Evolutionary conservation across 2,888 invertebrate species (phyloP), one percentile per base, ranked within the genome.

Genomic region (Coelinius sp.): DNA sequence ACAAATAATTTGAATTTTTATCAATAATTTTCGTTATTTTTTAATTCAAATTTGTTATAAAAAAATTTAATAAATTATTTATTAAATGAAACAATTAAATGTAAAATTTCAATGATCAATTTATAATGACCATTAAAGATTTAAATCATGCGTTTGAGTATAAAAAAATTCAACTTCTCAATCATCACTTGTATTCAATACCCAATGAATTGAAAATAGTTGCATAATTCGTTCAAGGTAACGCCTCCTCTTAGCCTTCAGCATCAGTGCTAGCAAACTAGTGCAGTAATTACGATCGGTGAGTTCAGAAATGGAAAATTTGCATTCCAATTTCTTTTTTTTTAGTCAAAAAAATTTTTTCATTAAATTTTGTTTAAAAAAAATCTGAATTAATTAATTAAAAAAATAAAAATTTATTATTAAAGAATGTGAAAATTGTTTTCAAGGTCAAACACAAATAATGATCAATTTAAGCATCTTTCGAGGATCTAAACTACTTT

Each of bases 331-430:
- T n/a, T 44, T 35, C 35, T 35, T 35, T 2, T 35, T n/a, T n/a
- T 31, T 6, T 6, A 31, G 12, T 56, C 1, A 12, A 5, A 56
- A 56, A 17, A 27, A 56, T 2, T 56, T 38, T 17, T n/a, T n/a
- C n/a, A 20, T 22, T 63, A 14, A 38, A 14, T 67, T 67, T n/a
- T 49, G 49, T 12, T 20, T 68, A 63, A 68, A 68, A 65, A 69
- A 65, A 27, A 31, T 31, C 8, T 41, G 10, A 41, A 8, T 12
- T n/a, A 41, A 41, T 41, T 41, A 41, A n/a, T 41, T 8, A 41
- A 12, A 12, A 7, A 41, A 12, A 6, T 8, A 8, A 6, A 31
- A 31, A 6, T 31, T 31, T 8, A 31, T 31, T 31, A 6, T 31
- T 6, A 8, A 8, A 31, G n/a, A n/a, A n/a, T n/a, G n/a, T n/a